Percentiles rank a stretch among this genome's conserved stretches.
phyloP scores from a whole-genome alignment of 1,140 invertebrate genomes.

The Hormaphis cornu region DNA sequence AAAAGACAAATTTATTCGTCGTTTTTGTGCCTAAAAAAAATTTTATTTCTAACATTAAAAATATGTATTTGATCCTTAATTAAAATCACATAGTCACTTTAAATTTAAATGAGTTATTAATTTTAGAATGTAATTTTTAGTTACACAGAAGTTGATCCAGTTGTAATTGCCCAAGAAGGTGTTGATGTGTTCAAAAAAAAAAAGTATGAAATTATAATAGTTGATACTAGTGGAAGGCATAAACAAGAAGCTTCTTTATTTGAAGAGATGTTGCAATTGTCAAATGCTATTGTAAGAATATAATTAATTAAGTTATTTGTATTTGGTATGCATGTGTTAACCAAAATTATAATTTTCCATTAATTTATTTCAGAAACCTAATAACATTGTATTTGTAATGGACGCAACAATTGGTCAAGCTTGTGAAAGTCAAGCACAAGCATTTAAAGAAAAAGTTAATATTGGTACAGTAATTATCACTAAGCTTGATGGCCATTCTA shows the following conservation, averaged over 20 bases:
- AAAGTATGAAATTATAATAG: constrained; percentile 99
- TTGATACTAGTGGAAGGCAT: constrained; percentile 97
- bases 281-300: constrained; percentile 90
- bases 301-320: neutral
- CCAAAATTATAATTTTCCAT: neutral
- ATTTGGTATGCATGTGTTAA: no score
- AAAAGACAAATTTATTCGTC: no score
- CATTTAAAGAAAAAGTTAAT: constrained; percentile 98
- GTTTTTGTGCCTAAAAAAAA: no score
- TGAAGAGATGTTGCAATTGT: constrained; percentile 99
- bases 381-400: constrained; percentile 99
- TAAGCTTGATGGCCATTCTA: constrained; percentile 98
- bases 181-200: constrained; percentile 99
- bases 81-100: no score
- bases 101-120: neutral
- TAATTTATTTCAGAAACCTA: constrained; percentile 62
- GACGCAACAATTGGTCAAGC: constrained; percentile 99
- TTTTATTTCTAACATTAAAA: no score
- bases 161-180: constrained; percentile 97
- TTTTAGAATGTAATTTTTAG: constrained; percentile 47
- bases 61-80: neutral
- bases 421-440: constrained; percentile 93
- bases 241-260: constrained; percentile 99
- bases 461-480: constrained; percentile 99
- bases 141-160: constrained; percentile 99